phyloP scores from a whole-genome alignment of 2,797 vertebrate species.

The Sebastes aleutianus region DNA sequence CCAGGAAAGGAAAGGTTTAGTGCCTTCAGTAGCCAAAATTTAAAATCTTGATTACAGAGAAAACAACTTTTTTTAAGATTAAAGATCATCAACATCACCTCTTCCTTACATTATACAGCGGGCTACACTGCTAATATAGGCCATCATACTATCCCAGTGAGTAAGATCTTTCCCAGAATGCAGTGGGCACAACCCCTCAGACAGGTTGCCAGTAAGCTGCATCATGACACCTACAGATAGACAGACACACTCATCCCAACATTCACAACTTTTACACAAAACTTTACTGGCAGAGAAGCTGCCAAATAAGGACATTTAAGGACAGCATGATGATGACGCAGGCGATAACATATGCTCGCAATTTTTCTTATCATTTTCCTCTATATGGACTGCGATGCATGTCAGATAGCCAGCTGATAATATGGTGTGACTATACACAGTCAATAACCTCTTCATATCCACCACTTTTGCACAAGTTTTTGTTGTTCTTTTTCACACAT shows the following conservation, averaged over 20 bases:
- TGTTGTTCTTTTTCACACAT: neutral
- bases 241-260: constrained; percentile 1
- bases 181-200: neutral
- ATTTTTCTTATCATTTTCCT: neutral
- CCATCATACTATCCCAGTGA: neutral
- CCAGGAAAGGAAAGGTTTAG: neutral
- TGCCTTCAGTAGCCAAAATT: neutral
- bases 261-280: neutral
- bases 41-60: neutral
- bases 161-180: constrained; percentile 9
- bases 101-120: neutral
- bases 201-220: constrained; percentile 11
- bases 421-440: neutral
- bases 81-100: neutral
- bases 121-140: neutral
- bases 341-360: neutral
- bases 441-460: neutral
- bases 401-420: neutral
- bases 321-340: neutral
- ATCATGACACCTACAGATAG: constrained; percentile 9
- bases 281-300: neutral
- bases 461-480: neutral
- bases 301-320: neutral
- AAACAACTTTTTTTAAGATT: neutral
- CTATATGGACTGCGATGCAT: neutral